phyloP scores from a whole-genome alignment of 2,888 invertebrate genomes.

The Tenthredo distinguenda region DNA sequence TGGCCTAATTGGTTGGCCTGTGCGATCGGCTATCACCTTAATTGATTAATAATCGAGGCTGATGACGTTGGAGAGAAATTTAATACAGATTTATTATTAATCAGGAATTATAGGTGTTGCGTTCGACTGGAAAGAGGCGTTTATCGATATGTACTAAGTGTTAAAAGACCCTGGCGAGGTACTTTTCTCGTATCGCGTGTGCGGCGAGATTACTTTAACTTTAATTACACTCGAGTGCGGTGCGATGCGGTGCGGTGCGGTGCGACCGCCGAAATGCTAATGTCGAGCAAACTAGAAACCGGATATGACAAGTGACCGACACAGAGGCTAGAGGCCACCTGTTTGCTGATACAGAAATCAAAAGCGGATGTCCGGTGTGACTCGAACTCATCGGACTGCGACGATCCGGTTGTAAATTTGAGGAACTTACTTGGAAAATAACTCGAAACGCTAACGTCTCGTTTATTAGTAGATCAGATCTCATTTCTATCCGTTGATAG shows the following conservation, averaged over 20 bases:
- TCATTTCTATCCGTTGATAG: neutral
- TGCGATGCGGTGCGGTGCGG: neutral
- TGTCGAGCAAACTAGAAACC: conserved; percentile 36
- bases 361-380: conserved; percentile 75
- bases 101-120: neutral
- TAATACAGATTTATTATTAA: neutral
- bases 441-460: neutral
- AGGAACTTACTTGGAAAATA: neutral
- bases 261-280: conserved; percentile 46
- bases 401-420: conserved; percentile 40
- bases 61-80: neutral
- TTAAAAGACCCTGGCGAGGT: neutral
- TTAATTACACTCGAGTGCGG: neutral
- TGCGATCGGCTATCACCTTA: conserved; percentile 10
- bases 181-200: neutral
- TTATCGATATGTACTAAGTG: neutral
- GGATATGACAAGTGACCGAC: conserved; percentile 48
- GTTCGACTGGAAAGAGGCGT: neutral
- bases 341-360: conserved; percentile 73
- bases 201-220: neutral
- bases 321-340: conserved; percentile 62
- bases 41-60: conserved; percentile 9
- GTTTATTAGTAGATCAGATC: neutral
- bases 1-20: neutral
- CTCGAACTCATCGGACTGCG: conserved; percentile 70